phyloP scores from a whole-genome alignment of 2,113 vertebrate genomes.

The Conger conger region DNA sequence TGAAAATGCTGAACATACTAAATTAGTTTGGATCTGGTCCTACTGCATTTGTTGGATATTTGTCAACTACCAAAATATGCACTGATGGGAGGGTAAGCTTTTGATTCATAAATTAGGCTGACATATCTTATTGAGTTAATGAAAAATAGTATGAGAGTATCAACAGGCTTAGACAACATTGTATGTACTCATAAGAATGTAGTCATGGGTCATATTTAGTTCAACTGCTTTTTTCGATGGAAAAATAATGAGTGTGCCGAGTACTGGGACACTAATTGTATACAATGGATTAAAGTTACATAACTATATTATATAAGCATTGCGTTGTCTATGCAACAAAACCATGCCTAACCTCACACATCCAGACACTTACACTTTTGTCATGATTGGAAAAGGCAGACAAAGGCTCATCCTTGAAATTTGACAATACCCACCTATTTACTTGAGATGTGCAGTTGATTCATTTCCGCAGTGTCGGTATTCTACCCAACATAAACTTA shows the following conservation, averaged over 20 bases:
- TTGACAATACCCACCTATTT: neutral
- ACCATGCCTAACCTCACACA: neutral
- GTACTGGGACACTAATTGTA: conserved; percentile 52
- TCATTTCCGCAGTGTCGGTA: neutral
- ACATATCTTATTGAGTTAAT: too few species aligned
- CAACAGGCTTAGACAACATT: neutral
- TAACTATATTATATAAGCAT: conserved; percentile 32
- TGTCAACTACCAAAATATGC: too few species aligned
- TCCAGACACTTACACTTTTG: neutral
- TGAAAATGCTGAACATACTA: too few species aligned
- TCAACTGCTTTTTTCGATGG: conserved; percentile 19
- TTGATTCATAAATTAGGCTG: too few species aligned
- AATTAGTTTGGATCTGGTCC: too few species aligned
- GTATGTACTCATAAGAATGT: neutral
- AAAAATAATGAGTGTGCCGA: conserved; percentile 40
- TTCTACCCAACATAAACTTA: neutral
- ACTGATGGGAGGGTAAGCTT: too few species aligned
- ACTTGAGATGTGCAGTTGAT: neutral
- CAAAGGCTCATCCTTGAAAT: conserved; percentile 2
- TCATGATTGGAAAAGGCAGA: neutral
- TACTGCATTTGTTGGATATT: too few species aligned
- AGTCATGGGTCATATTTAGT: neutral
- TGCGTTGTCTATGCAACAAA: neutral
- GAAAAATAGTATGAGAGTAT: neutral
- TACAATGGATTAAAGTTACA: conserved; percentile 43